Base-by-base conservation (phyloP, 2,113 vertebrate species). In the Barnardius zonarius region DNA sequence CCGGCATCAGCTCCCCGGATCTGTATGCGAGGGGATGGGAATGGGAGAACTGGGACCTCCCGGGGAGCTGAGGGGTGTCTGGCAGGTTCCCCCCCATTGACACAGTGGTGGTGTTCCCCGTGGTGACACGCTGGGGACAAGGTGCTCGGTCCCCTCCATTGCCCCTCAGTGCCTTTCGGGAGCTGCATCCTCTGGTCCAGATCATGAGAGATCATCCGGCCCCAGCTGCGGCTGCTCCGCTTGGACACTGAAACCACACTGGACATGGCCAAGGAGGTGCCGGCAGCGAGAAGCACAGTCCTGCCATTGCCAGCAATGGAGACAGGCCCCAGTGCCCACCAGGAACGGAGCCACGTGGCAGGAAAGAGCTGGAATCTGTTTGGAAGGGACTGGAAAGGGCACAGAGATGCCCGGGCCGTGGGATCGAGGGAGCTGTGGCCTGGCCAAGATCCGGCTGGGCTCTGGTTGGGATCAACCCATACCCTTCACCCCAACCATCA, bases 231-330 rank as follows among this genome's bases (percentile, higher is more conserved):
- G 5, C 27, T 1, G 8, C 17, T 48, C 48, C 22, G 23, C 28
- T 67, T 44, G 9, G 0, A 7, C 63, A 10, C 37, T 3, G 2
- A n/a, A n/a, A 35, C 10, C 23, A 4, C 30, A 2, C 31, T 2
- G 10, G 64, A 4, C 3, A 27, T 4, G 10, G 84, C 54, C 64
- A 7, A 25, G n/a, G 68, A 17, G 4, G 59, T 4, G 17, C 49
- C 1, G 9, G 66, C 54, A 7, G 4, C 1, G 25, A 28, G 49
- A 15, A 41, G 59, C n/a, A 30, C n/a, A 11, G 6, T 59, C 54
- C 39, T 3, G 46, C 44, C 12, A 5, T 4, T 2, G 13, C 43
- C 76, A 9, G 76, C 41, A 17, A 59, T 10, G 22, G 33, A 22
- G 57, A 59, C 57, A 59, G 57, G 57, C 57, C 57, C 33, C 33